Base-by-base conservation (phyloP, 2,797 vertebrate species). In the Erethizon dorsatum region DNA sequence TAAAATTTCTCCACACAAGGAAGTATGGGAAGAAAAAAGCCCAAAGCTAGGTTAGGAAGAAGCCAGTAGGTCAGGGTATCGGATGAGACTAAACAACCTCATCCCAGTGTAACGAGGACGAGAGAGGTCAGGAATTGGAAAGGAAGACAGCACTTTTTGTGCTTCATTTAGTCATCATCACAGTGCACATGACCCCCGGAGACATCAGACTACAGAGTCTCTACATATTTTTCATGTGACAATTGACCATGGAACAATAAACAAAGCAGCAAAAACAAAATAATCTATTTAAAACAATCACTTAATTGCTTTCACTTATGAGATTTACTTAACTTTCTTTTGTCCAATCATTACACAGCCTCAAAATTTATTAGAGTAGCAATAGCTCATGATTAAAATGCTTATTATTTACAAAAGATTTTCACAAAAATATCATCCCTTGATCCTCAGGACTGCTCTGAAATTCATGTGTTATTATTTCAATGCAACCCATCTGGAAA, bases 211-310 rank as follows among this genome's bases (percentile, higher is more conserved):
- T 20, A 90, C 15, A 31, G 2, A 17, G 50, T 67, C 33, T 56
- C 79, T 75, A n/a, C 63, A 61, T 56, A 86, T n/a, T 59, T 91
- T 78, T 94, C 90, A 75, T 20, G 45, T 77, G 89, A 90, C 15
- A 26, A 77, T 18, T 77, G 84, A 20, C 45, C 71, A 61, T 14
- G 56, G 90, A 28, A 94, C 8, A 90, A 85, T 31, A 90, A 91
- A 90, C 57, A 75, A 78, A 94, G 65, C 14, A n/a, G 79, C 14
- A 67, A 89, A 88, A 87, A 45, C 37, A 80, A 88, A 88, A 84
- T 31, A 71, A 22, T 69, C 56, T 84, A 10, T 85, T 96, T 82
- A 37, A 91, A 96, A 79, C 33, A 33, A 41, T 83, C 56, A 11
- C 59, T 89, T 83, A 57, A 45, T 77, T 85, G 33, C 24, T 56